Base-by-base conservation (phyloP, 2,797 vertebrate genomes). In the Enteromius radiatus region DNA sequence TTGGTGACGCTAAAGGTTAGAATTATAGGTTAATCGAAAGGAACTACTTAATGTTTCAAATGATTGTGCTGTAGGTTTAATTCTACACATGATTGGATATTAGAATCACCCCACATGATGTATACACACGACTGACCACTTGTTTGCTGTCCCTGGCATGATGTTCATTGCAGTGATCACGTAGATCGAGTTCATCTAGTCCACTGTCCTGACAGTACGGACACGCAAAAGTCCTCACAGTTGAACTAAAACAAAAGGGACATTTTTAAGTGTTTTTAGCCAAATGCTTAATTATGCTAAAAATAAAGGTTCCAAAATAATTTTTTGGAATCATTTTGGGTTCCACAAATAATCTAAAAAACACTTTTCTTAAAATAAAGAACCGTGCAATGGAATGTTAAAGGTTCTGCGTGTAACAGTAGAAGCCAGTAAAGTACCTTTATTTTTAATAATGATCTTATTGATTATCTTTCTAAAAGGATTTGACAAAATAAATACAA, bases 171-270 rank as follows among this genome's bases (percentile, higher is more conserved):
- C 90, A 91, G 88, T 90, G 90, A 61, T 87, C 82, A 3, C 61
- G 70, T 17, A 90, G 84, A 21, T 81, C 83, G 31, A 88, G 28
- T 15, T 89, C 89, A 82, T 90, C 89, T 56, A 91, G 19, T 41
- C 84, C 86, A 12, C 52, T 76, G 6, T 87, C 61, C 64, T 86
- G 83, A 54, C 90, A 91, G 85, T 87, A 90, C 2, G 89, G 90
- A 61, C 89, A 91, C 21, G 9, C 74, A 80, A 88, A 90, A 12
- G 80, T 79, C 74, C 70, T 76, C 14, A 76, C 12, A 7, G 23
- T 28, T 8, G 49, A 23, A 52, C 80, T 87, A 23, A 61, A n/a
- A 68, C 4, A n/a, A 1, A 8, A 45, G 38, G 9, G 38, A 3
- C 6, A 64, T 31, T 64, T 17, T 64, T 31, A 0, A 26, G 23